These are phyloP conservation scores for Leptopilina boulardi DNA, from an alignment of 1,140 invertebrate genomes.

Conservation along the genomic window DNA sequence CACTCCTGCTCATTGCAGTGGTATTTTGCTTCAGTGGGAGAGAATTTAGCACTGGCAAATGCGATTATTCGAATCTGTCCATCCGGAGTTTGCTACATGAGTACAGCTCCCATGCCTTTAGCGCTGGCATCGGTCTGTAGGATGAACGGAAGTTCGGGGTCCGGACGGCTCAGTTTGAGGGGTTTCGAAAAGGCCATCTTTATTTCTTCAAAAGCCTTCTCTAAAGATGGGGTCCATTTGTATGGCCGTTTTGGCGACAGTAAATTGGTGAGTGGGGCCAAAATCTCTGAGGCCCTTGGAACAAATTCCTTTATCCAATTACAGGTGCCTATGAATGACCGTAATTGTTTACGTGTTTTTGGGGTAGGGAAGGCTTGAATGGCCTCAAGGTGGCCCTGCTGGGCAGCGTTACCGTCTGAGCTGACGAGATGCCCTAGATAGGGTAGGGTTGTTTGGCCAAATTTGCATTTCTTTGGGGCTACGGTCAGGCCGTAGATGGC, in stretches of 20 bases:
- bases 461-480: not conserved
- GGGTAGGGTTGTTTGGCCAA: not conserved
- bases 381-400: too few relatives aligned
- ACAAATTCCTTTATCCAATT: too few relatives aligned
- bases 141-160: constrained; percentile 1
- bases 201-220: not conserved
- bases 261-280: constrained; percentile 35
- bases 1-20: too few relatives aligned
- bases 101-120: constrained; percentile 40
- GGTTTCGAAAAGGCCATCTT: not conserved
- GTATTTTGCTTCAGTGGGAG: constrained; percentile 10
- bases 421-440: too few relatives aligned
- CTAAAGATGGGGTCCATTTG: too few relatives aligned
- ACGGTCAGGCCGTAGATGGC: not conserved
- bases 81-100: not conserved
- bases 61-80: not conserved
- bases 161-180: not conserved
- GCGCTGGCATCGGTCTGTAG: constrained; percentile 48
- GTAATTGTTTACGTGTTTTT: too few relatives aligned
- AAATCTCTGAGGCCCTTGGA: too few relatives aligned
- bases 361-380: too few relatives aligned
- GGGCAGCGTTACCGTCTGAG: too few relatives aligned
- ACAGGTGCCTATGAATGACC: too few relatives aligned
- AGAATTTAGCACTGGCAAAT: constrained; percentile 30
- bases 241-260: not conserved